These are phyloP conservation scores for Myathropa florea DNA, from an alignment of 2,888 invertebrate species.

Conservation along the genomic window DNA sequence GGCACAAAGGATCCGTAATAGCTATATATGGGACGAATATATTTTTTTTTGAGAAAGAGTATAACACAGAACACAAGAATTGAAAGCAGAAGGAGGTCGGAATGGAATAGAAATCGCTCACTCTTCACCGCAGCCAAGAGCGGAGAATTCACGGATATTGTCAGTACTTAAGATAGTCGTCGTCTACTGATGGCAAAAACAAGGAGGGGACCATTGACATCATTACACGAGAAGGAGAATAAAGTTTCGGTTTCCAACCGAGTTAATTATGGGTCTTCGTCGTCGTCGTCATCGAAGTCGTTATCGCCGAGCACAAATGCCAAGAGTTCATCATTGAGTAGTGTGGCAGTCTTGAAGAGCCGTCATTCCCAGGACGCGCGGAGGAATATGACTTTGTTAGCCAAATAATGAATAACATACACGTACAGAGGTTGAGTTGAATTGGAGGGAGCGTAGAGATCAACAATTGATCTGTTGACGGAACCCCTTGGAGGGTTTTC, in stretches of 20 bases:
- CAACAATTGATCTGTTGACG: slow-evolving; percentile 67
- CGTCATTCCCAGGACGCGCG: slow-evolving; percentile 42
- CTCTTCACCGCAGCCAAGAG: slow-evolving; percentile 60
- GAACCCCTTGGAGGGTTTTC: slow-evolving; percentile 51
- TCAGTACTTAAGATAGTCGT: slow-evolving; percentile 68
- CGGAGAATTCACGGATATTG: slow-evolving; percentile 54
- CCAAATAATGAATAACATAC: slow-evolving; percentile 42
- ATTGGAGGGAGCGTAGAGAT: slow-evolving; percentile 48
- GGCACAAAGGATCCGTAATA: slow-evolving; percentile 56
- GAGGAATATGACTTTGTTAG: slow-evolving; percentile 38
- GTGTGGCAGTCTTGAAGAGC: slow-evolving; percentile 51
- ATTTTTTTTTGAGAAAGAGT: slow-evolving; percentile 23
- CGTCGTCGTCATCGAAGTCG: not conserved
- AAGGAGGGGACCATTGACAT: slow-evolving; percentile 69
- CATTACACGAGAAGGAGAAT: slow-evolving; percentile 66
- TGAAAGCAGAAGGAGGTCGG: slow-evolving; percentile 60
- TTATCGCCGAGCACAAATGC: slow-evolving; percentile 30
- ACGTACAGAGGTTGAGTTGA: not conserved
- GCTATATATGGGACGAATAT: slow-evolving; percentile 34
- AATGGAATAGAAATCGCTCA: slow-evolving; percentile 53
- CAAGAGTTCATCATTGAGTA: slow-evolving; percentile 45
- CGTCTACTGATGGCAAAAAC: slow-evolving; percentile 44
- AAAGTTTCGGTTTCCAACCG: slow-evolving; percentile 68
- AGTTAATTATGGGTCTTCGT: slow-evolving; percentile 66
- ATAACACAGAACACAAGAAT: slow-evolving; percentile 59